Conservation (phyloP, 64 coral and sea anemone genomes). For the Stichodactyla helianthus region DNA sequence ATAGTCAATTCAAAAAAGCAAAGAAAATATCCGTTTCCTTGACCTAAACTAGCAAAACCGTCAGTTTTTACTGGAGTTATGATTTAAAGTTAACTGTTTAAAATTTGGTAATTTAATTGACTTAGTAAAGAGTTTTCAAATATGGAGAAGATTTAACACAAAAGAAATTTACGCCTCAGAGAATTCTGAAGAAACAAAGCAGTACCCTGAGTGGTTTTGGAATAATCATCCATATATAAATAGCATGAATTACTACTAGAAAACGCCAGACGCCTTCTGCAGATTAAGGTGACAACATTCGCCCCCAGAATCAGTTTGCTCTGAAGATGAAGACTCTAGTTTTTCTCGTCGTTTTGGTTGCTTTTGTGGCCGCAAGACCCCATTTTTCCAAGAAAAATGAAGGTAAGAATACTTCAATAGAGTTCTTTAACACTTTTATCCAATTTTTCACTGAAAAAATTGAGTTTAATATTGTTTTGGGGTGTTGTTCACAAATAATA, state of each 20-base stretch:
- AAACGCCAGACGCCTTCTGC: neutral
- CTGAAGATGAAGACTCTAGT: neutral
- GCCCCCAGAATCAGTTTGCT: neutral
- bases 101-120: neutral
- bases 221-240: neutral
- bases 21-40: neutral
- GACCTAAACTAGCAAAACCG: neutral
- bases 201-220: no score
- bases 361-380: neutral
- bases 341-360: neutral
- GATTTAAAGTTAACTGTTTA: no score
- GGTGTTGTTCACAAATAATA: no score
- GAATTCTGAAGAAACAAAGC: neutral
- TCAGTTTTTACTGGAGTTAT: no score
- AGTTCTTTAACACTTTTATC: neutral
- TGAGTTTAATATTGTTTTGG: no score
- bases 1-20: neutral
- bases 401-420: neutral
- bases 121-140: neutral
- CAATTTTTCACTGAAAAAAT: neutral
- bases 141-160: neutral
- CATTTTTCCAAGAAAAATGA: neutral
- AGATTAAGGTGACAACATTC: neutral
- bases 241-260: neutral
- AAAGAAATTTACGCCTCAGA: neutral